These are phyloP conservation scores for Crepidodera aurea DNA, from an alignment of 2,888 invertebrate species.

Conservation along the genomic window DNA sequence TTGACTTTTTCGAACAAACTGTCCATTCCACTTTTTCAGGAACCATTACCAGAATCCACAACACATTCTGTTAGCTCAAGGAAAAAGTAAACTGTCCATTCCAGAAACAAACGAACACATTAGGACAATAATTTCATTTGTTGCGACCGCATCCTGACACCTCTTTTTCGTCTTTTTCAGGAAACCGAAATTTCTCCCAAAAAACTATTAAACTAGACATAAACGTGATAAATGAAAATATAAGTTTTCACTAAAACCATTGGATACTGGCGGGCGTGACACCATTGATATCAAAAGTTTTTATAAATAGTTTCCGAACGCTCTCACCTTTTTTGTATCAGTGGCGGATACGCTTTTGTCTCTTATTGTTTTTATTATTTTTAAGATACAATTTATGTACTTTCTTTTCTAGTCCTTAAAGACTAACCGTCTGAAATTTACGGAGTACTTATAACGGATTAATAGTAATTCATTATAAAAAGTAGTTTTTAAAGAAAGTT, in stretches of 20 bases:
- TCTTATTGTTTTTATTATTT: background rate
- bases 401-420: no score
- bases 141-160: conserved; percentile 20
- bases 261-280: conserved; percentile 17
- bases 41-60: conserved; percentile 10
- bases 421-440: no score
- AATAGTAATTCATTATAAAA: no score
- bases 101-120: conserved; percentile 23
- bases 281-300: conserved; percentile 23
- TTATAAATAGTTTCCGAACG: background rate
- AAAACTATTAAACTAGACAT: conserved; percentile 31
- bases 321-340: background rate
- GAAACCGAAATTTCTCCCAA: conserved; percentile 18
- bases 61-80: conserved; percentile 1
- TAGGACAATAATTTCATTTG: conserved; percentile 32
- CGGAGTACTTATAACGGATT: no score
- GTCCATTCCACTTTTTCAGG: conserved; percentile 1
- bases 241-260: conserved; percentile 30
- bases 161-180: conserved; percentile 10
- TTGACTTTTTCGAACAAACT: background rate
- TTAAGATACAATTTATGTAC: no score
- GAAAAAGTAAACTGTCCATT: conserved; percentile 27
- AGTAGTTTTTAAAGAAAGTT: no score
- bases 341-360: no score
- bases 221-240: conserved; percentile 32